Evolutionary conservation across 2,888 invertebrate species (phyloP), one percentile per base, ranked within the genome.

Genomic region (Micoletzkya japonica): DNA sequence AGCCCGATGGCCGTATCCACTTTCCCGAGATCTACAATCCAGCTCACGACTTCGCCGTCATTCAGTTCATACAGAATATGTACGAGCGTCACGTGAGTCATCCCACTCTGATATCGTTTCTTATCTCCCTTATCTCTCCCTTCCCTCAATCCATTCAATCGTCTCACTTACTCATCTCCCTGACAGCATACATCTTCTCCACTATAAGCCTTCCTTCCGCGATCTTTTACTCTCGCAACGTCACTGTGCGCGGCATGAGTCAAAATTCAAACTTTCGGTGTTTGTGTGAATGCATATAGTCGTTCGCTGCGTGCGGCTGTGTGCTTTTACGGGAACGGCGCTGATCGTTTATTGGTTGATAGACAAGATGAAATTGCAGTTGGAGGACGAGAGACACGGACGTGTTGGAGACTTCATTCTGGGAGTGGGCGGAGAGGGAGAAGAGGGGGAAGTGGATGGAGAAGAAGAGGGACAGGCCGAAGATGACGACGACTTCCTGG

Each of bases 371-470:
- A 28, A 32, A 20, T 39, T 39, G 0, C 37, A 37, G 4, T n/a
- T 28, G n/a, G 59, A 39, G 28, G 59, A 59, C 4, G 59, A 59
- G 28, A 37, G 59, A 17, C 34, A 59, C 3, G 59, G 44, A 28
- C 7, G n/a, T 59, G 4, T 26, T 59, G 10, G 59, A 59, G 59
- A 59, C n/a, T 59, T 39, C 59, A 59, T 39, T 39, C 59, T 0
- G 39, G 39, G 4, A 37, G 37, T 59, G 39, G 39, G 20, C 10
- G n/a, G n/a, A n/a, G n/a, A n/a, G n/a, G n/a, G n/a, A n/a, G n/a
- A n/a, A n/a, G n/a, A n/a, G n/a, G n/a, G n/a, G n/a, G n/a, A 24
- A 26, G 24, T 14, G 4, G 59, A 59, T 4, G 59, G 44, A 20
- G 59, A 59, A 26, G 59, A 59, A 17, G 39, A 28, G 1, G 26